Evolutionary conservation across 1,140 invertebrate genomes (phyloP), one percentile per base, ranked within the genome.

Genomic region (Tetranychus urticae): DNA sequence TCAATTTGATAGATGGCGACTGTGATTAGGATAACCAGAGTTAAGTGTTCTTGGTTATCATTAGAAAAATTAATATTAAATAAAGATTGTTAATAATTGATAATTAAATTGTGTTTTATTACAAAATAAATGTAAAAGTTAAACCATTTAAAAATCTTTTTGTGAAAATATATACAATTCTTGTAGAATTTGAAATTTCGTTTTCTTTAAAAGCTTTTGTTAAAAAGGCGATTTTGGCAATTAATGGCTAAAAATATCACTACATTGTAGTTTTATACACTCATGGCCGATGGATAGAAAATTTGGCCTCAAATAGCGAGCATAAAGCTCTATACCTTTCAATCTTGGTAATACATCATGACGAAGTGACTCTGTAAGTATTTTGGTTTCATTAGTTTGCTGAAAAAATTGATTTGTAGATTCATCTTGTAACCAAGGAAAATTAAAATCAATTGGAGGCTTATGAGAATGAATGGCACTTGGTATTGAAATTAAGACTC

Each of bases 381-480:
- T 52, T 7, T 52, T 52, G 14, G 1, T 52, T 14, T 33, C 14
- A 6, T 14, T 6, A 6, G n/a, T 23, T 23, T 6, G 5, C 1
- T 23, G 37, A 56, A 36, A 56, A 36, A 1, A 37, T 56, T 39
- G 8, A 2, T 33, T 56, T 56, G 34, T 23, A 36, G 37, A 14
- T 35, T 14, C 2, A 31, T 55, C 8, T 37, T 36, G 14, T 14
- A 35, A 36, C 55, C 55, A 56, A 10, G 14, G 8, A 34, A 34
- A 39, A 56, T 56, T 23, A 56, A 56, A 56, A 13, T 36, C 3
- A 12, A 58, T n/a, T 10, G 47, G 46, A 36, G 62, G 62, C 33
- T 63, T 63, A 34, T 63, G 62, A 42, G 62, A 63, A 45, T 63
- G 62, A 31, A 63, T 58, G 5, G 58, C 52, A 36, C 59, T 61